phyloP scores from a whole-genome alignment of 1,140 invertebrate genomes.

The Pachypeltis micranthus region DNA sequence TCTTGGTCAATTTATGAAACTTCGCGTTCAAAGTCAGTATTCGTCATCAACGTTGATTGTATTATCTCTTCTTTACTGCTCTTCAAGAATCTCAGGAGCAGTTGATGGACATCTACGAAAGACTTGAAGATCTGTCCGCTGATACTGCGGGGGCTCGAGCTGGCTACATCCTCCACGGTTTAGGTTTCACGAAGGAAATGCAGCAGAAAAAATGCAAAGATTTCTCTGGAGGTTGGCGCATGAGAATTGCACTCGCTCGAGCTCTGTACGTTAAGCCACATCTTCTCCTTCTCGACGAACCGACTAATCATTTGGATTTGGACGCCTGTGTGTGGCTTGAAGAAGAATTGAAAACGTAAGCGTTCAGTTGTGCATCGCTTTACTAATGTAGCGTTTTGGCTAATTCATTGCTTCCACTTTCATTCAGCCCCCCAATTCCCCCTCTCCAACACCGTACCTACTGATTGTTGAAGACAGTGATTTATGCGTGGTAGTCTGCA shows the following conservation, averaged over 20 bases:
- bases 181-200: conserved; percentile 94
- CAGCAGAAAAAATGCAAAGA: conserved; percentile 83
- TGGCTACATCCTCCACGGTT: conserved; percentile 87
- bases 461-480: too few species aligned
- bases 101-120: conserved; percentile 94
- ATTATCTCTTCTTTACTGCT: too few species aligned
- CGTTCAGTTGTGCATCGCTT: too few species aligned
- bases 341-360: conserved; percentile 83
- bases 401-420: too few species aligned
- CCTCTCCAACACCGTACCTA: too few species aligned
- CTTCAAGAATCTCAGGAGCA: conserved; percentile 90
- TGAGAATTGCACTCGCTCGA: conserved; percentile 96
- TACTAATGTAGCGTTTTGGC: too few species aligned
- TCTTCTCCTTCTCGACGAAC: conserved; percentile 87
- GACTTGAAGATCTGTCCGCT: conserved; percentile 91
- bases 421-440: too few species aligned
- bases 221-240: conserved; percentile 95
- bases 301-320: conserved; percentile 96
- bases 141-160: conserved; percentile 90
- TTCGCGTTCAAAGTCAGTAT: too few species aligned
- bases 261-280: conserved; percentile 86
- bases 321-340: conserved; percentile 99
- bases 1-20: too few species aligned
- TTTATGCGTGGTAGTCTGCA: too few species aligned
- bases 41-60: too few species aligned